Evolutionary conservation across 1,140 invertebrate genomes (phyloP), one percentile per base, ranked within the genome.

Genomic region (Palaemon carinicauda): DNA sequence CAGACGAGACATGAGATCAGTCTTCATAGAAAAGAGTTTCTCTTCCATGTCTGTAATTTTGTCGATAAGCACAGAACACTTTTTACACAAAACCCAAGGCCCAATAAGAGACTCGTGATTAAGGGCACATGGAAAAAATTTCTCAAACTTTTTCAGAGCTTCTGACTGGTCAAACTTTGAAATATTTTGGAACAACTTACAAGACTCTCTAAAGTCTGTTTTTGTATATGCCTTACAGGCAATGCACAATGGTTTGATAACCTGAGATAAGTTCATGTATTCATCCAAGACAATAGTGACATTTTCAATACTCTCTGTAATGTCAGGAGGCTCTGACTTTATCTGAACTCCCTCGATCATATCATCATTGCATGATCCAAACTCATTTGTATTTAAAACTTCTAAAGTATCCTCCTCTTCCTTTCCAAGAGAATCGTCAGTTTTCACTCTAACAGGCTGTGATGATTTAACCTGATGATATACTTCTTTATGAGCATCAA

Each of bases 11-110:
- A 86, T 53, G 5, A 86, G 31, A 24, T 86, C 65, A 54, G 24
- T 41, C 41, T 86, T 86, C 65, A 86, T 80, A 17, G 65, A 86
- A n/a, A 50, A 53, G 31, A 86, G 50, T 24, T 86, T 86, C 29
- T 86, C 65, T 52, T 86, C 84, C 77, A 86, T 86, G 31, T 86
- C 84, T 29, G 84, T 24, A 41, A 86, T 80, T 80, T 73, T 86
- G 60, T 86, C 84, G 54, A 86, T 86, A 31, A 86, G 78, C n/a
- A 71, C 19, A 10, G 31, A 77, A 74, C 84, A 86, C 33, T 86
- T 80, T 21, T 86, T 86, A 54, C 84, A 86, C 31, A 86, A 21
- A 33, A 86, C 74, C 84, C 84, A 86, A 50, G 75, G 84, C 19
- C 73, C 84, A 19, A 80, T 27, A 56, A 86, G 15, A 7, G 51